Conservation (phyloP, 1,140 invertebrate species). For the Diuraphis noxia region DNA sequence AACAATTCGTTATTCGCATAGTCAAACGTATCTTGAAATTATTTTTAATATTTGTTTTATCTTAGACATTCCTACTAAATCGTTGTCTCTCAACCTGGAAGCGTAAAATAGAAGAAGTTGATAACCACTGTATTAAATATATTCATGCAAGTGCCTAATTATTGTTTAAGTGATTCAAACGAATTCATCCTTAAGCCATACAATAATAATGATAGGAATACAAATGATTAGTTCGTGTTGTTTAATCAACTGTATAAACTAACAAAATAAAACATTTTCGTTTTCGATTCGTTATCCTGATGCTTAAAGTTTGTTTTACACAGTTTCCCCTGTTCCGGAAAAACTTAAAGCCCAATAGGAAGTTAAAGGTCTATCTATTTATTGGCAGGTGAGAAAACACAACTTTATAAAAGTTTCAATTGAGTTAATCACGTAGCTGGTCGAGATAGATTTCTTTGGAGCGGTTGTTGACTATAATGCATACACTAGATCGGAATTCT, state of each 20-base stretch:
- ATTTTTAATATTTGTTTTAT: background rate
- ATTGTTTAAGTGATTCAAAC: background rate
- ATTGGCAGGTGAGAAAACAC: background rate
- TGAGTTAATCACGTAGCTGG: background rate
- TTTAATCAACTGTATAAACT: background rate
- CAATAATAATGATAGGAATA: background rate
- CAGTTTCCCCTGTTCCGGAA: background rate
- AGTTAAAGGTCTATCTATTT: slow-evolving; percentile 1
- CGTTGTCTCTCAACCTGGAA: too few relatives aligned
- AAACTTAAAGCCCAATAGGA: background rate
- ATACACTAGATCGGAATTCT: background rate
- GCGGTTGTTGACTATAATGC: background rate
- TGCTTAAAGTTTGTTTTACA: background rate
- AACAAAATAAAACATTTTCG: background rate
- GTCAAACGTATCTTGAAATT: background rate
- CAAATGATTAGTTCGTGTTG: background rate
- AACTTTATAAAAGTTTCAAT: background rate
- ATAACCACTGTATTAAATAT: too few relatives aligned
- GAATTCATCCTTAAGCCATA: background rate
- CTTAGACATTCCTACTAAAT: too few relatives aligned
- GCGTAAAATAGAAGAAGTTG: too few relatives aligned
- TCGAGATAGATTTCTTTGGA: background rate
- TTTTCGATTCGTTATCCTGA: background rate
- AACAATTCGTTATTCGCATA: background rate
- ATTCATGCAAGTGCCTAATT: background rate